Evolutionary conservation across 2,888 invertebrate species (phyloP).

Genomic region (Chymomyza amoena): DNA sequence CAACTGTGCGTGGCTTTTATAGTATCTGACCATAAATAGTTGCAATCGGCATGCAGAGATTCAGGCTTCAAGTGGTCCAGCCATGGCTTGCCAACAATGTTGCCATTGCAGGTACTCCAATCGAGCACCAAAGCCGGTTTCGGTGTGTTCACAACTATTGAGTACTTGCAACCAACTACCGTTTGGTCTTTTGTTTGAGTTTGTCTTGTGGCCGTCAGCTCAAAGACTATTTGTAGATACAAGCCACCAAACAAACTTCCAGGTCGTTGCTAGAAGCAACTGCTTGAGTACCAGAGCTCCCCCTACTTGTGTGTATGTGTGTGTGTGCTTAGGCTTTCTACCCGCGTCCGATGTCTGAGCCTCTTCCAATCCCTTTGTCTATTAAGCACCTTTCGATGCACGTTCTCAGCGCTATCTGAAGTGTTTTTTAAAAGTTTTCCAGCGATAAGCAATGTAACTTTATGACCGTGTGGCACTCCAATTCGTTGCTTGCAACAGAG

Average conservation of each 20-base stretch:
- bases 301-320: slow-evolving; percentile 22
- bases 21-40: slow-evolving; percentile 39
- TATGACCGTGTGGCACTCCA: slow-evolving; percentile 56
- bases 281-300: neutral
- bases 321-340: neutral
- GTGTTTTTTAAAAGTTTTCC: slow-evolving; percentile 70
- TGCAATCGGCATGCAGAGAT: slow-evolving; percentile 5
- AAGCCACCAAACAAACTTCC: slow-evolving; percentile 54
- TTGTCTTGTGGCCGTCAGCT: slow-evolving; percentile 67
- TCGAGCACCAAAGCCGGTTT: slow-evolving; percentile 49
- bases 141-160: slow-evolving; percentile 55
- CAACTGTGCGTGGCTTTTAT: slow-evolving; percentile 39
- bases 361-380: slow-evolving; percentile 10
- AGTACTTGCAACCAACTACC: slow-evolving; percentile 51
- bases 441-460: slow-evolving; percentile 70
- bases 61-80: slow-evolving; percentile 25
- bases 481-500: neutral
- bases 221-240: slow-evolving; percentile 67
- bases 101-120: slow-evolving; percentile 43
- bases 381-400: slow-evolving; percentile 29
- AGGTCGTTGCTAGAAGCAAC: slow-evolving; percentile 5
- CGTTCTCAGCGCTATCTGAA: slow-evolving; percentile 65
- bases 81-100: slow-evolving; percentile 47
- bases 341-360: neutral
- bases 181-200: slow-evolving; percentile 71